These are phyloP conservation scores for Myotis lucifugus DNA, from an alignment of 2,113 vertebrate genomes.

Conservation along the genomic window DNA sequence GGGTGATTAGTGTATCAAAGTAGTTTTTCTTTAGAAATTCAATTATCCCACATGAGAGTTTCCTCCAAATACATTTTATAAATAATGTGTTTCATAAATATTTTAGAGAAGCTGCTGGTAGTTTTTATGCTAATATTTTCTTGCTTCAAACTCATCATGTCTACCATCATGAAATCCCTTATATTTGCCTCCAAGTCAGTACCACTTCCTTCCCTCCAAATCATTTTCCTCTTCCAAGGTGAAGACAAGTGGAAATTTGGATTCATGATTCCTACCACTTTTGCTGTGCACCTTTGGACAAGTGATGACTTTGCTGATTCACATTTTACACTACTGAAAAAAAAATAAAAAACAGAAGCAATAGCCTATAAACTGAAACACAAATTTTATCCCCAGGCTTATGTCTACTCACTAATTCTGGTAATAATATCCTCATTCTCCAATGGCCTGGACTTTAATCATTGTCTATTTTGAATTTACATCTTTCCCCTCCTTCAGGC, in stretches of 20 bases:
- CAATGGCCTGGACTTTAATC: background rate
- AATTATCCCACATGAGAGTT: background rate
- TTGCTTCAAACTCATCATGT: background rate
- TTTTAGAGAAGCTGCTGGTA: background rate
- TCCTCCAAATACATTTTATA: conserved; percentile 19
- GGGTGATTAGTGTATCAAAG: background rate
- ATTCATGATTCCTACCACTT: background rate
- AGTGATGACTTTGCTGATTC: background rate
- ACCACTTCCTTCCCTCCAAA: background rate
- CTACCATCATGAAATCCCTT: background rate
- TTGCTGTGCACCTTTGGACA: background rate
- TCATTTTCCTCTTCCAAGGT: background rate
- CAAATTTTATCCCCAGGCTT: background rate
- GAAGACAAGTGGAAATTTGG: background rate
- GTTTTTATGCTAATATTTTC: background rate
- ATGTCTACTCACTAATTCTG: background rate
- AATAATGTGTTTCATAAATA: background rate
- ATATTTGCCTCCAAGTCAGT: background rate
- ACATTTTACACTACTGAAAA: background rate
- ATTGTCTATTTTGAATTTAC: background rate
- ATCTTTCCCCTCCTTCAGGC: background rate
- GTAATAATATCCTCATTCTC: background rate
- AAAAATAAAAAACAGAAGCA: background rate
- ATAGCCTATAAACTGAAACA: background rate
- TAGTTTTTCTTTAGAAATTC: background rate